Percentiles rank a stretch among this genome's conserved stretches.
These are phyloP conservation scores for Tympanoctomys barrerae DNA, from an alignment of 2,797 vertebrate species.

Conservation along the genomic window DNA sequence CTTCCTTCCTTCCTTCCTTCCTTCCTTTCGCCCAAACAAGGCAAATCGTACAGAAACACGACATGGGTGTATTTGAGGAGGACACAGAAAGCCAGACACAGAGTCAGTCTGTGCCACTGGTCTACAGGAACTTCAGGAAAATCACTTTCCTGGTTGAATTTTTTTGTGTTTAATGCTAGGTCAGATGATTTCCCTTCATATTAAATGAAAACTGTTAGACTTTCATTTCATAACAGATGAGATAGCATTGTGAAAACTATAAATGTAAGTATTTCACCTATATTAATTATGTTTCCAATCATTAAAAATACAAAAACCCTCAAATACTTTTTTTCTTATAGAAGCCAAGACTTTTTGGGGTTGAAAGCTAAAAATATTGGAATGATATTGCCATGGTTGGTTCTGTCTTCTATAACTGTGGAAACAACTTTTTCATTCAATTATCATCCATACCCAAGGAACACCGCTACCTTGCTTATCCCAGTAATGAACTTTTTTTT, in stretches of 20 bases:
- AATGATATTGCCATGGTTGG: not conserved
- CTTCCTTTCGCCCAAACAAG: not conserved
- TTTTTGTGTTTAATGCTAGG: not conserved
- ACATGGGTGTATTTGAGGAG: not conserved
- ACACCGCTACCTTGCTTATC: constrained; percentile 22
- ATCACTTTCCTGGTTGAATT: not conserved
- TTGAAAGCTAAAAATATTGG: constrained; percentile 7
- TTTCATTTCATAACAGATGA: not conserved
- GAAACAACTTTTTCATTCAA: constrained; percentile 42
- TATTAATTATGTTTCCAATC: not conserved
- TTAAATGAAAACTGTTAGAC: not conserved
- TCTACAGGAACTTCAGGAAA: not conserved
- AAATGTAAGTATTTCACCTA: not conserved
- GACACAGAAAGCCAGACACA: not conserved
- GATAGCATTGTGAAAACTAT: constrained; percentile 12
- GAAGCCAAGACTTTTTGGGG: not conserved
- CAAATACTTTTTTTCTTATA: constrained; percentile 27
- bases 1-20: no score
- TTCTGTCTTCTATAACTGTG: constrained; percentile 37
- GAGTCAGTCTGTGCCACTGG: not conserved
- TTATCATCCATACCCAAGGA: constrained; percentile 23
- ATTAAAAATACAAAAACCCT: constrained; percentile 37
- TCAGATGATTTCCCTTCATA: not conserved
- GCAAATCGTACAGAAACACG: not conserved
- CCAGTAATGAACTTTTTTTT: not conserved